Evolutionary conservation across 37 sponge, comb jelly and placozoan genomes (phyloP).

Genomic region (Mnemiopsis leidyi): DNA sequence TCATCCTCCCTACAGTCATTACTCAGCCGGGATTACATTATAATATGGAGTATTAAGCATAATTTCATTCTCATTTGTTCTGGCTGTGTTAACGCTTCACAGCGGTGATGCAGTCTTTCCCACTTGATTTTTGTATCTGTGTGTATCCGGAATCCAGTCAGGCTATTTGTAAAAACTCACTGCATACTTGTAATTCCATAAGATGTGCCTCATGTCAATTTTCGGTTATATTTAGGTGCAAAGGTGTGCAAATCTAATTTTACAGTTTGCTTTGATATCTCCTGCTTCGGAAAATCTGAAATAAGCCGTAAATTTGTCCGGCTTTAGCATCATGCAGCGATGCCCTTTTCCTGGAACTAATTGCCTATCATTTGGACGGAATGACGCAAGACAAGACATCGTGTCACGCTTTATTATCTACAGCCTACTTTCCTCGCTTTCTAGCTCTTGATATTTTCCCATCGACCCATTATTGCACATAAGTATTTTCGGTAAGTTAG

Average conservation of each 20-base stretch:
- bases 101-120: too few relatives aligned
- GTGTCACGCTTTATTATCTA: not conserved
- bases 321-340: not conserved
- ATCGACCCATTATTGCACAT: too few relatives aligned
- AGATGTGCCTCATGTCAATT: not conserved
- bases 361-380: not conserved
- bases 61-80: not conserved
- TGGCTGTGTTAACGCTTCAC: not conserved
- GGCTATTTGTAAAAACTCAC: not conserved
- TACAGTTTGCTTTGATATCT: not conserved
- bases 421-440: not conserved
- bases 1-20: not conserved
- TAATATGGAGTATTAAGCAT: not conserved
- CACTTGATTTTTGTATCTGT: not conserved
- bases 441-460: too few relatives aligned
- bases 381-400: not conserved
- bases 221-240: not conserved
- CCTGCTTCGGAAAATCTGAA: not conserved
- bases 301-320: not conserved
- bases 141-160: not conserved
- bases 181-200: not conserved
- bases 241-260: not conserved
- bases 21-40: not conserved
- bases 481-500: too few relatives aligned
- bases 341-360: not conserved